Base-by-base conservation (phyloP, 2,888 invertebrate species). In the Eumacrocentrus americanus region DNA sequence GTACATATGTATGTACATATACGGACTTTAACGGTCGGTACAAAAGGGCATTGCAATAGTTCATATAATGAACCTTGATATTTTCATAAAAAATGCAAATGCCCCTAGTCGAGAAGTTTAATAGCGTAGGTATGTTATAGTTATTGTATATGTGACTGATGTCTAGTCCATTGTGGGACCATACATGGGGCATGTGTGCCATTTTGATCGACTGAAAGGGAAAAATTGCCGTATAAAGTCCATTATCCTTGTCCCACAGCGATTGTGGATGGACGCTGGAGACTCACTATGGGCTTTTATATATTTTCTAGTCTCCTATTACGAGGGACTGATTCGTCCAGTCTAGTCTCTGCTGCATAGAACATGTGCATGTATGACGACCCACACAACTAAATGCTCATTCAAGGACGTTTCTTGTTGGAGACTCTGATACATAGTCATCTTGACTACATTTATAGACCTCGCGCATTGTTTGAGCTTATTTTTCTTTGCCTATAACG, bases 241-340 rank as follows among this genome's bases (percentile, higher is more conserved):
- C 51, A 61, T 59, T 65, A 71, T 75, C 74, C 74, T 76, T 73
- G 73, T 66, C 65, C 67, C 68, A 67, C 69, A 70, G 62, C 65
- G 38, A 53, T 35, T 18, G 9, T 34, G 34, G 9, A 7, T 38
- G 22, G 12, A 42, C 34, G 34, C 40, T 44, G 12, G 25, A 29
- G 42, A 55, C 29, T 22, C 44, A 20, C n/a, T 23, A 16, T 16
- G 20, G 16, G 3, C 12, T 44, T 18, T 34, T 5, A 18, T 50
- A 23, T 56, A 9, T 54, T 44, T 54, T 44, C n/a, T 16, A 16
- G 9, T 16, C 18, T 11, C 29, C n/a, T 44, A 54, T 54, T 44
- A 54, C 34, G 22, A 40, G n/a, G 14, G 34, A 44, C 44, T 16
- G 40, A 18, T 54, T 44, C 29, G 34, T 34, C 20, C 20, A 34